Evolutionary conservation across 2,888 invertebrate genomes (phyloP), one percentile per base, ranked within the genome.

Genomic region (Colletes collaris): DNA sequence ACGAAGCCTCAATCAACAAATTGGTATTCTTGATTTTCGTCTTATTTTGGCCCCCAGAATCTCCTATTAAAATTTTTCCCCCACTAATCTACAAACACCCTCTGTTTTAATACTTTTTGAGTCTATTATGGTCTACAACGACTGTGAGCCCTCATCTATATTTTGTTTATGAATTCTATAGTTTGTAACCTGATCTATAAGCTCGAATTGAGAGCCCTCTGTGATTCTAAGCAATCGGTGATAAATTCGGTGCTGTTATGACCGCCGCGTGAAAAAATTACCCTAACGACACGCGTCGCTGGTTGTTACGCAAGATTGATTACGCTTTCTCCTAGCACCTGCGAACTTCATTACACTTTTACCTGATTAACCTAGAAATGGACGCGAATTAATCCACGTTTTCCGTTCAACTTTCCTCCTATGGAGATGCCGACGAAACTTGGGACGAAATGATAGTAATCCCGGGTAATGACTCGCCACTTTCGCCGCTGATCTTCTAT

Each of bases 241-340:
- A 55, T 19, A 27, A 46, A 46, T 46, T 46, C 44, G 8, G 44
- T 1, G 8, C 4, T 40, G 0, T 40, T 6, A 4, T 40, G 40
- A 0, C 4, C 7, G 7, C 40, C 40, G 4, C 4, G 40, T 27
- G 40, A 50, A 13, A 71, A 71, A 71, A 35, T 58, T 19, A 46
- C 16, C 35, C 50, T 49, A 60, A 60, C 27, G 56, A 53, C 58
- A 35, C 67, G 64, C 77, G 73, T 59, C 67, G 40, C 53, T 53
- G 60, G 40, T 40, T 53, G 55, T 78, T 60, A 75, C 69, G 68
- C 68, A 50, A 69, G 59, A 69, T 53, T 50, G 77, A 64, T 69
- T 53, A 35, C 68, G 64, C 77, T 78, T 75, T 78, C 77, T 59
- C 68, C 19, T 52, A 13, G 50, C 59, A 64, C 60, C 74, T 69